These are phyloP conservation scores for Aix galericulata DNA, from an alignment of 2,113 vertebrate genomes.

Conservation along the genomic window DNA sequence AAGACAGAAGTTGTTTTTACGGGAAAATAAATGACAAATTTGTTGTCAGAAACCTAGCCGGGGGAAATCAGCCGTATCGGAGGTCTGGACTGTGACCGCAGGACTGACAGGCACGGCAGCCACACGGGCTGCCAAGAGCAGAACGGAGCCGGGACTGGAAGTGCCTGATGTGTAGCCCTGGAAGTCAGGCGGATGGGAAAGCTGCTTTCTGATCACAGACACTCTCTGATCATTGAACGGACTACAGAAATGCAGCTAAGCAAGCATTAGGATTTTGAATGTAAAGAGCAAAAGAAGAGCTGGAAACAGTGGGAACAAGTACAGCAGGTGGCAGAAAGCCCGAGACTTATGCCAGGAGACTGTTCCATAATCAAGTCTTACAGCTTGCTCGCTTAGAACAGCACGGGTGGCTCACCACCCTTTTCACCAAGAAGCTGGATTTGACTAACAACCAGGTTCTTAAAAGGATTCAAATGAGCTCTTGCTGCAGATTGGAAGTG, in stretches of 20 bases:
- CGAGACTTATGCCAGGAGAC: slow-evolving; percentile 4
- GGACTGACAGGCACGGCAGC: background rate
- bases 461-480: slow-evolving; percentile 12
- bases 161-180: background rate
- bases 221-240: background rate
- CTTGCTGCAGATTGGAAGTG: background rate
- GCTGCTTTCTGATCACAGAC: background rate
- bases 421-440: background rate
- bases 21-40: background rate
- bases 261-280: background rate
- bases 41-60: background rate
- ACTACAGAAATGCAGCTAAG: background rate
- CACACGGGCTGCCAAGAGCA: background rate
- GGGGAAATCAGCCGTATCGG: background rate
- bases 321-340: slow-evolving; percentile 43
- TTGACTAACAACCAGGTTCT: slow-evolving; percentile 36
- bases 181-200: background rate
- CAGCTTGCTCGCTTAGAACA: slow-evolving; percentile 34
- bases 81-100: background rate
- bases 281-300: background rate
- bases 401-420: slow-evolving; percentile 36
- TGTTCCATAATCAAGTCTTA: slow-evolving; percentile 29
- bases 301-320: slow-evolving; percentile 35
- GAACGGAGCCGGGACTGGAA: background rate
- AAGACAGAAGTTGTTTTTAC: background rate